Conservation (phyloP, 2,888 invertebrate genomes). For the Ichneumoninae sp. region DNA sequence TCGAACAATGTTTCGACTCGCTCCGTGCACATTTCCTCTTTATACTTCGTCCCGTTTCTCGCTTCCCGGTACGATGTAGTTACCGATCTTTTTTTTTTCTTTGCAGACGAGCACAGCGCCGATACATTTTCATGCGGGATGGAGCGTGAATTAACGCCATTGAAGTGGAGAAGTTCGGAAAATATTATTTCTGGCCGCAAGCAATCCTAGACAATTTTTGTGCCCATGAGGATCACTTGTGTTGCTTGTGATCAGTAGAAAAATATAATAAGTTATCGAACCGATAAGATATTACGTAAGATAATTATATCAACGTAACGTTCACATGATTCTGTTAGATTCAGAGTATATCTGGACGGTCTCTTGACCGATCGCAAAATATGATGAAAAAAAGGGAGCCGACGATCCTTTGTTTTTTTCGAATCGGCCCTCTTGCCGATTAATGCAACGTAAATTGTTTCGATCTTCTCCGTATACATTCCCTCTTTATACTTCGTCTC, state of each 20-base stretch:
- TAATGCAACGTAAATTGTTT: slow-evolving; percentile 65
- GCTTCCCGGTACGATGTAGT: slow-evolving; percentile 9
- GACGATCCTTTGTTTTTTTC: slow-evolving; percentile 49
- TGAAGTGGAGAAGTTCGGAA: slow-evolving; percentile 7
- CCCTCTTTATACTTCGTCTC: not conserved
- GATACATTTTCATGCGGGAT: not conserved
- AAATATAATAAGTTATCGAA: not conserved
- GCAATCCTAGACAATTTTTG: not conserved
- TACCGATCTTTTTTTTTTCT: not conserved
- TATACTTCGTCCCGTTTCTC: not conserved
- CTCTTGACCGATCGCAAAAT: slow-evolving; percentile 15
- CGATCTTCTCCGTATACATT: slow-evolving; percentile 42
- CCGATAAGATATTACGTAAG: not conserved
- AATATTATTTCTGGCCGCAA: not conserved
- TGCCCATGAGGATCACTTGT: not conserved
- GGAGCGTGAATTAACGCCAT: slow-evolving; percentile 44
- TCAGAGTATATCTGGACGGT: not conserved
- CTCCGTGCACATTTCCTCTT: slow-evolving; percentile 6
- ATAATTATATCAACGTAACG: not conserved
- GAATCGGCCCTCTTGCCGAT: slow-evolving; percentile 61
- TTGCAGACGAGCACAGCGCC: not conserved
- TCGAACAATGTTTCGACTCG: slow-evolving; percentile 68
- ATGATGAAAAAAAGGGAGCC: slow-evolving; percentile 27
- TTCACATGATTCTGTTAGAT: not conserved
- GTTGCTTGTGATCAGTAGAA: not conserved